Conservation (phyloP, 1,140 invertebrate species). For the Atta cephalotes region DNA sequence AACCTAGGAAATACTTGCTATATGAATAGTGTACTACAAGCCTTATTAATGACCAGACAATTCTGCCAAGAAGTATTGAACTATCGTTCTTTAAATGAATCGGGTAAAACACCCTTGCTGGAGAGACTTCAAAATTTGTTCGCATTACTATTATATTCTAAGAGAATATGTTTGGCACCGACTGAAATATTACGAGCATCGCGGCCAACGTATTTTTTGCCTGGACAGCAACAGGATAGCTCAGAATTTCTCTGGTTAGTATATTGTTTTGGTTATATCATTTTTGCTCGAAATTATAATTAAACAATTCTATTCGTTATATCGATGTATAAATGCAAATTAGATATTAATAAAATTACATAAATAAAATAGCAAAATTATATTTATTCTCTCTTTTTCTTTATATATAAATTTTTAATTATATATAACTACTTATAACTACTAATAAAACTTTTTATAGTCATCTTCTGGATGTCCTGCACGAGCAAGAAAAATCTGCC, state of each 20-base stretch:
- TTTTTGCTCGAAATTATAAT: background rate
- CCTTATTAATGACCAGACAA: constrained; percentile 92
- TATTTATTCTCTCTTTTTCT: background rate
- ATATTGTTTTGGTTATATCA: constrained; percentile 16
- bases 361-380: background rate
- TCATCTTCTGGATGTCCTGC: constrained; percentile 90
- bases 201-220: constrained; percentile 91
- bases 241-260: constrained; percentile 93
- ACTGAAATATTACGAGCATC: constrained; percentile 89
- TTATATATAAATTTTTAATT: background rate
- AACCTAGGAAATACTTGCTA: constrained; percentile 96
- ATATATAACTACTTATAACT: background rate
- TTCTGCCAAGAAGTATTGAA: constrained; percentile 87
- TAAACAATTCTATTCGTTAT: constrained; percentile 11
- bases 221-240: constrained; percentile 94
- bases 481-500: constrained; percentile 89
- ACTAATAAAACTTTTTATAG: constrained; percentile 71
- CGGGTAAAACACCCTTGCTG: constrained; percentile 86
- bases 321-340: background rate
- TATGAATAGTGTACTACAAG: constrained; percentile 94
- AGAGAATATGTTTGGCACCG: constrained; percentile 89
- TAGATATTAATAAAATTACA: constrained; percentile 19
- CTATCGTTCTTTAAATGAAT: constrained; percentile 74
- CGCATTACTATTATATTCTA: constrained; percentile 90
- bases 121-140: constrained; percentile 91